Percentiles rank a stretch among this genome's conserved stretches.
phyloP scores from a whole-genome alignment of 2,888 invertebrate genomes.

The Xanthorhoe designata region DNA sequence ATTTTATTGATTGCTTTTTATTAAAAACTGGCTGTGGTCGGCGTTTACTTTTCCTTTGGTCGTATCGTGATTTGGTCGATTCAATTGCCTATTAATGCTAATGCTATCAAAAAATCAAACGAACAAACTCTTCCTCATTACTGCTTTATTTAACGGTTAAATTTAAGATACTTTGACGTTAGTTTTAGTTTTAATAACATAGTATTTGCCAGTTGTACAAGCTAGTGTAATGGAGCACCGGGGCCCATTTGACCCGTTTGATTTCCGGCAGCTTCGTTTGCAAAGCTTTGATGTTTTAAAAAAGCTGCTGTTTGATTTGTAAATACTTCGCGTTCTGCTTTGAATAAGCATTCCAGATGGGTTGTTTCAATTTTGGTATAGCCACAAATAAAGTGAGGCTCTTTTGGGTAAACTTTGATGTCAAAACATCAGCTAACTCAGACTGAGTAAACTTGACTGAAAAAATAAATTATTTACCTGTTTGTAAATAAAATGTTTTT shows the following conservation, averaged over 20 bases:
- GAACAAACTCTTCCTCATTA: no score
- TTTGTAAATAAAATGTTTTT: no score
- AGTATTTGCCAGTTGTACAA: neutral
- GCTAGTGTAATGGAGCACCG: neutral
- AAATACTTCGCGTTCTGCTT: constrained; percentile 1
- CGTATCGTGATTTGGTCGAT: no score
- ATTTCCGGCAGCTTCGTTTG: constrained; percentile 32
- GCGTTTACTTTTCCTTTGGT: neutral
- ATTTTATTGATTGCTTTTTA: no score
- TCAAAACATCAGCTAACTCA: neutral
- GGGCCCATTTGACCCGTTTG: constrained; percentile 3
- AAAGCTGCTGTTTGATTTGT: constrained; percentile 5
- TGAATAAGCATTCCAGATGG: constrained; percentile 4
- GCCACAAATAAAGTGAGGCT: neutral
- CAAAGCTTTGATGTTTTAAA: constrained; percentile 1
- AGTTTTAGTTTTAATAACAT: neutral
- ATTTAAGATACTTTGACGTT: no score
- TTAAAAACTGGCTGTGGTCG: neutral
- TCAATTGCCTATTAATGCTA: no score
- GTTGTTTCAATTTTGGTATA: neutral
- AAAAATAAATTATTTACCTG: neutral
- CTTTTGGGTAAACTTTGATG: neutral
- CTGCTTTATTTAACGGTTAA: no score
- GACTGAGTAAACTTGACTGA: neutral
- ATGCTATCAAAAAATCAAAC: no score